These are phyloP conservation scores for Martes flavigula DNA, from an alignment of 2,797 vertebrate species.

Conservation along the genomic window DNA sequence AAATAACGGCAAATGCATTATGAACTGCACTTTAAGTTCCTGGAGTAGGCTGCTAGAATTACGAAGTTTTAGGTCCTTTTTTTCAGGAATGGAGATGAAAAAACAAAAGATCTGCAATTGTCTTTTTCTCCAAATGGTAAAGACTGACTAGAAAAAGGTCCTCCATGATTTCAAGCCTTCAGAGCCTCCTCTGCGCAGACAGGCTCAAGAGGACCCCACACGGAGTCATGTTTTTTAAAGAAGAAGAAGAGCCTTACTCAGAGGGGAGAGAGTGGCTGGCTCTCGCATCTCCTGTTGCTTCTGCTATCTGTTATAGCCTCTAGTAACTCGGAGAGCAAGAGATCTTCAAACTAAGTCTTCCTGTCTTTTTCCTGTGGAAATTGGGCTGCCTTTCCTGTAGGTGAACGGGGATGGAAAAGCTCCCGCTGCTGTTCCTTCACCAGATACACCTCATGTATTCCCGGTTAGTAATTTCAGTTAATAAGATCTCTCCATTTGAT, in stretches of 20 bases:
- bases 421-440: accelerated
- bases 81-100: background rate
- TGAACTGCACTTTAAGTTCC: background rate
- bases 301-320: no score
- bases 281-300: background rate
- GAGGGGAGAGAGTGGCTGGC: background rate
- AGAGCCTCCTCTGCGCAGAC: accelerated
- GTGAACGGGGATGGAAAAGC: accelerated
- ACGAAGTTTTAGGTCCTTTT: background rate
- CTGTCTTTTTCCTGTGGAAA: background rate
- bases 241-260: background rate
- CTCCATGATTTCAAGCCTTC: background rate
- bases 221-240: background rate
- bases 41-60: background rate
- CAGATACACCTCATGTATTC: background rate
- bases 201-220: accelerated
- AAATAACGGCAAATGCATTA: background rate
- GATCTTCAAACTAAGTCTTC: background rate
- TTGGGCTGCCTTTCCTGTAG: background rate
- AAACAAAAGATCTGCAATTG: background rate
- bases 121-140: background rate
- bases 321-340: background rate
- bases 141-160: background rate
- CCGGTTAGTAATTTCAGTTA: background rate
- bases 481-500: background rate